Conservation (phyloP, 2,797 vertebrate species). For the Epinephelus awoara region DNA sequence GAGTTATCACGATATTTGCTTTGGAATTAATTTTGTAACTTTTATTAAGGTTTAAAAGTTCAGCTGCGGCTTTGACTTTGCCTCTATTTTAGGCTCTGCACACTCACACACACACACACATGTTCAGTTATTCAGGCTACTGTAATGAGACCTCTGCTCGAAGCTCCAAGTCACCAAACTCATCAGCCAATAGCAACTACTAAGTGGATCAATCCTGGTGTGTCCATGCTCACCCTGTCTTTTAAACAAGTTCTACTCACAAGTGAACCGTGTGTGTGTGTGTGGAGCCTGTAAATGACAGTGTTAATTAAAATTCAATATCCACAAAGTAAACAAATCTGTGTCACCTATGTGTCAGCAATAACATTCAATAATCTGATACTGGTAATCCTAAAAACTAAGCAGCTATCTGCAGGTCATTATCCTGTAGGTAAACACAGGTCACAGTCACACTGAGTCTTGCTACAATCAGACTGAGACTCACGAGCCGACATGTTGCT, state of each 20-base stretch:
- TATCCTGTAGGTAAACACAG: neutral
- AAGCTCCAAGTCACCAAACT: neutral
- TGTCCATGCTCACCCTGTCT: neutral
- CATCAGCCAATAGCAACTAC: neutral
- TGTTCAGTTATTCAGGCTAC: neutral
- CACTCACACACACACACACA: neutral
- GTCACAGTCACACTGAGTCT: slow-evolving; percentile 1
- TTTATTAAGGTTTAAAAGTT: slow-evolving; percentile 4
- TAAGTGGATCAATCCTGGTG: neutral
- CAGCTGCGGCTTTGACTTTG: slow-evolving; percentile 5
- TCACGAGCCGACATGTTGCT: neutral
- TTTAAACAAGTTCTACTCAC: too few relatives aligned
- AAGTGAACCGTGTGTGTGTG: too few relatives aligned
- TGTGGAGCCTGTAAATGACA: too few relatives aligned
- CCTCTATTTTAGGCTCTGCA: neutral
- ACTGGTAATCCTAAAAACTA: neutral
- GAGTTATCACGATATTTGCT: too few relatives aligned
- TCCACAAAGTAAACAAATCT: too few relatives aligned
- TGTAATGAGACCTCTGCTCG: neutral
- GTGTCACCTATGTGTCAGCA: neutral
- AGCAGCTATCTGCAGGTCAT: neutral
- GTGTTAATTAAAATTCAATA: too few relatives aligned
- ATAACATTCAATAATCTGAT: slow-evolving; percentile 1
- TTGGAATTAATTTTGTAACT: too few relatives aligned
- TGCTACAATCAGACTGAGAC: slow-evolving; percentile 12